Evolutionary conservation across 2,113 vertebrate species (phyloP), one percentile per base, ranked within the genome.

Genomic region (Piprites chloris): DNA sequence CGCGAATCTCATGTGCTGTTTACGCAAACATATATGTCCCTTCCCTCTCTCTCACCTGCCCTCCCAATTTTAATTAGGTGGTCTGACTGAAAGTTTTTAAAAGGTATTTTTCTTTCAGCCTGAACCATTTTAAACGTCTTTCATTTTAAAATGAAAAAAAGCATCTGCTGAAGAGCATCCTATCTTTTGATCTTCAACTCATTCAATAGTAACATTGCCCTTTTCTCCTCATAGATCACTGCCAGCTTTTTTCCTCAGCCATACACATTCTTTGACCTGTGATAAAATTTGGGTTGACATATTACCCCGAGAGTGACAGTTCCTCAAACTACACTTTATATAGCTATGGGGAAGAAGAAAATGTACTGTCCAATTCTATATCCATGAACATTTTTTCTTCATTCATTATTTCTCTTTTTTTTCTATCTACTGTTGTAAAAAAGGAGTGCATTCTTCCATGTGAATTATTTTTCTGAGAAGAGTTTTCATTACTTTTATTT

Each of bases 1-100:
- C 63, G 6, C 16, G 37, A 74, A 63, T 44, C 9, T 85, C 47
- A 26, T 6, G 6, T 42, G 33, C 4, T 62, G 16, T 55, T 85
- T 59, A 26, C 13, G 49, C 5, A n/a, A 3, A 39, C 11, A 52
- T 14, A 17, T 1, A 8, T 32, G 9, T 42, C 12, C 2, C 4
- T 5, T 1, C 11, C 9, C 12, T 7, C 3, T 16, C 17, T 3
- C 7, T 72, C 24, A 5, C 2, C 4, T 4, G 0, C 1, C 8
- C 14, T 16, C 4, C 3, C 37, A 62, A 1, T 68, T 90, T 78
- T 47, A 32, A 11, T 52, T 56, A 46, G 2, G 8, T 44, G 19
- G 5, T 77, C 13, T 37, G 8, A 12, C 5, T 76, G 66, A 42
- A 91, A 62, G 11, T 15, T 91, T 84, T 86, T 86, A n/a, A 94